These are phyloP conservation scores for Temnopleurus reevesii DNA, from an alignment of 53 echinoderm and acorn worm species.

Conservation along the genomic window DNA sequence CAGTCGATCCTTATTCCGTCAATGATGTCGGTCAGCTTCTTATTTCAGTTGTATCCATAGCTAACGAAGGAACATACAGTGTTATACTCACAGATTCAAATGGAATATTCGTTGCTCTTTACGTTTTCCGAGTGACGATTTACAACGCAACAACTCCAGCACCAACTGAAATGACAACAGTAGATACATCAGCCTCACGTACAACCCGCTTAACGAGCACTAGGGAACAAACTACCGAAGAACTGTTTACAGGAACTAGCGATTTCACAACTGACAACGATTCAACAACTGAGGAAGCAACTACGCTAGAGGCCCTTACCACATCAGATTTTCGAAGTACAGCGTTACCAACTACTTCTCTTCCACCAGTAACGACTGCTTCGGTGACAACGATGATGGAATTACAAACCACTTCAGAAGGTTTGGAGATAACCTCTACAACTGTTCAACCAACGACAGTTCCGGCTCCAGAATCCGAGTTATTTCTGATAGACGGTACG, in stretches of 20 bases:
- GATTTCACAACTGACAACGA: background rate
- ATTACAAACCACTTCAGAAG: too few species aligned
- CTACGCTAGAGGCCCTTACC: too few species aligned
- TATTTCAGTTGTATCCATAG: background rate
- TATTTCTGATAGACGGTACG: background rate
- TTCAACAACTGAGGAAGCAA: background rate
- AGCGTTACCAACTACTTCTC: too few species aligned
- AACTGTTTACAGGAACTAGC: background rate
- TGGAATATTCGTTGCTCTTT: background rate
- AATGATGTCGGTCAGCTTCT: background rate
- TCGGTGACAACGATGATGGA: too few species aligned
- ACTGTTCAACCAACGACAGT: background rate
- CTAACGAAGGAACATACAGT: background rate
- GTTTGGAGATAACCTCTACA: background rate
- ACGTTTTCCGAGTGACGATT: background rate
- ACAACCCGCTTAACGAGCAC: background rate
- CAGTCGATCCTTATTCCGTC: background rate
- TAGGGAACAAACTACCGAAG: background rate
- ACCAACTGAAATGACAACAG: background rate
- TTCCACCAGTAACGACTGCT: too few species aligned
- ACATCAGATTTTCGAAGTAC: too few species aligned
- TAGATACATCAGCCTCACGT: background rate
- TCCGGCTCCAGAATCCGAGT: background rate
- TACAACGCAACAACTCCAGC: background rate
- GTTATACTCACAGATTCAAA: background rate